Conservation (phyloP, 2,888 invertebrate species). For the Platycheirus albimanus region DNA sequence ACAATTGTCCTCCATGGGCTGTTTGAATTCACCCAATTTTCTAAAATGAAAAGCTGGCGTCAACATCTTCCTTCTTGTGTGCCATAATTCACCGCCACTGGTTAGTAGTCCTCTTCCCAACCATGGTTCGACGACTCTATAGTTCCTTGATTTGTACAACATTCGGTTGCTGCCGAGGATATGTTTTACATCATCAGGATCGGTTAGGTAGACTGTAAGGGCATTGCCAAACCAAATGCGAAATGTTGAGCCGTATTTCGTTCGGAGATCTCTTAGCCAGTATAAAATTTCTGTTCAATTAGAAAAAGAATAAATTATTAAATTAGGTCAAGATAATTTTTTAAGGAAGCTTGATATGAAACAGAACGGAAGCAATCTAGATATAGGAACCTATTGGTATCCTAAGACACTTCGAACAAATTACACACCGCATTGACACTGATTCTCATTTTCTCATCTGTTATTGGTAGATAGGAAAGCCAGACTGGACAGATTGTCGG, state of each 20-base stretch:
- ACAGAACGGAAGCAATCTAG: too few species aligned
- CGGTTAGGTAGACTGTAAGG: slow-evolving; percentile 79
- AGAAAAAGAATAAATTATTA: background rate
- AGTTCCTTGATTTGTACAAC: slow-evolving; percentile 79
- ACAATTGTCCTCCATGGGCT: slow-evolving; percentile 87
- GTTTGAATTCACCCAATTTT: slow-evolving; percentile 88
- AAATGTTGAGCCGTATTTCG: slow-evolving; percentile 78
- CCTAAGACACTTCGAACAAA: too few species aligned
- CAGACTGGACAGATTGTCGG: too few species aligned
- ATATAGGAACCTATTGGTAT: too few species aligned
- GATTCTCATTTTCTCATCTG: too few species aligned
- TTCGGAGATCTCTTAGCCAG: slow-evolving; percentile 78
- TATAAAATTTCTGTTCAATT: slow-evolving; percentile 77
- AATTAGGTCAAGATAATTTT: too few species aligned
- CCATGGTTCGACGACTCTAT: slow-evolving; percentile 78
- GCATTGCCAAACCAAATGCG: slow-evolving; percentile 81
- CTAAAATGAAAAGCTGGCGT: slow-evolving; percentile 92
- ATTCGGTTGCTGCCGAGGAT: slow-evolving; percentile 78
- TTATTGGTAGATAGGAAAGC: too few species aligned
- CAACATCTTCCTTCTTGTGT: slow-evolving; percentile 87
- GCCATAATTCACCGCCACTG: slow-evolving; percentile 85
- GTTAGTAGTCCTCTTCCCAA: slow-evolving; percentile 80
- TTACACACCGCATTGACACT: too few species aligned
- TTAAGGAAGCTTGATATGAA: too few species aligned
- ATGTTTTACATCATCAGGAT: slow-evolving; percentile 79